Base-by-base conservation (phyloP, 1,140 invertebrate species). In the Ceratina calcarata region DNA sequence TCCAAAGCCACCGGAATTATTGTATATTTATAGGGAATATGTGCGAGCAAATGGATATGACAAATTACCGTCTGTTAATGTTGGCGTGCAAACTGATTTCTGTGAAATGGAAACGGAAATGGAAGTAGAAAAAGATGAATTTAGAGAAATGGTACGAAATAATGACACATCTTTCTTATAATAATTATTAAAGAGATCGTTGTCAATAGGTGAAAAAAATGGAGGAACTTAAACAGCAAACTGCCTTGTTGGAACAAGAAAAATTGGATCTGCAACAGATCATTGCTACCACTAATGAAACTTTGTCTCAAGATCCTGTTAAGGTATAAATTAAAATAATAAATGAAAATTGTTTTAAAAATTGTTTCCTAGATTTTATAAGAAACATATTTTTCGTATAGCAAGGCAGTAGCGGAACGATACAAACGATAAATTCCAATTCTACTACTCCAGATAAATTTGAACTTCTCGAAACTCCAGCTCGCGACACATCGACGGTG, bases 11-110 rank as follows among this genome's bases (percentile, higher is more conserved):
- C 94, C 96, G 13, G 95, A 96, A 89, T 91, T 98, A 13, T 90
- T 97, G 37, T 95, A 95, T 53, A 92, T 98, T 49, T 98, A 97
- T 89, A 94, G 97, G 82, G 96, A 97, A 80, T 96, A 94, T 82
- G 91, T 94, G 80, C 93, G 92, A 78, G 91, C 93, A 49, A 93
- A 89, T 73, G 92, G 92, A 12, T 90, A 92, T 71, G 91, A 93
- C 18, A 92, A 90, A 79, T 84, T 89, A 49, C 77, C 86, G 45
- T 91, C 89, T 15, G 82, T 84, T 12, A 90, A 77, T 69, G 80
- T 90, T 72, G 87, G 87, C 68, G 87, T 89, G 32, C 94, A 94
- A 91, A 94, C 93, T 3, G 91, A 94, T 61, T 64, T 74, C 60
- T 55, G 12, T 18, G 18, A 74, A 18, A 20, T n/a, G 8, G 79